Evolutionary conservation across 1,140 invertebrate species (phyloP).

Genomic region (Portunus trituberculatus): DNA sequence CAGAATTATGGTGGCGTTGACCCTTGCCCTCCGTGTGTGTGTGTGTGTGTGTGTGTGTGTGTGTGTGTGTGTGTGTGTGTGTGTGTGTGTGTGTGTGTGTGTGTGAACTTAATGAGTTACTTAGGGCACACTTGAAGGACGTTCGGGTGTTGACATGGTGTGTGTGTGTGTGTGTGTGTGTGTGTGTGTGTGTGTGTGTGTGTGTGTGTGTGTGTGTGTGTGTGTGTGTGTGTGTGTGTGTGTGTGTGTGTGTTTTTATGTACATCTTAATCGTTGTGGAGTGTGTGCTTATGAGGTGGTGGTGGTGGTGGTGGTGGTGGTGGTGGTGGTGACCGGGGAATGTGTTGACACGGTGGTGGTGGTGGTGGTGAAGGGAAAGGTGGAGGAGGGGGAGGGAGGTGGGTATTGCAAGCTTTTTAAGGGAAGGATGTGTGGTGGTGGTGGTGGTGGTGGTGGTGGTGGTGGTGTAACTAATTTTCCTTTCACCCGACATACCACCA

Average conservation of each 20-base stretch:
- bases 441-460: conserved; percentile 3
- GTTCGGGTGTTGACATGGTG: neutral
- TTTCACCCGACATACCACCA: neutral
- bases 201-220: neutral
- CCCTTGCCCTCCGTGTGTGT: neutral
- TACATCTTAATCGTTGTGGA: too few relatives aligned
- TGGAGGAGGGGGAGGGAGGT: neutral
- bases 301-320: neutral
- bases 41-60: neutral
- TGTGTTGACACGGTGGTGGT: neutral
- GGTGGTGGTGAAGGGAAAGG: neutral
- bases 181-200: neutral
- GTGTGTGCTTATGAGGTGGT: neutral
- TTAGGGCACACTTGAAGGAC: neutral
- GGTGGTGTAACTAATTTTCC: neutral
- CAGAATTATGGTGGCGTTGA: neutral
- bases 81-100: too few relatives aligned
- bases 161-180: neutral
- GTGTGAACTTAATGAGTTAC: neutral
- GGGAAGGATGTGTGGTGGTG: neutral
- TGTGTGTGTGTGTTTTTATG: too few relatives aligned
- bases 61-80: conserved; percentile 20
- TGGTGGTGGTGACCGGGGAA: neutral
- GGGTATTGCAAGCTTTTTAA: neutral
- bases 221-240: too few relatives aligned